Evolutionary conservation across 2,888 invertebrate species (phyloP).

Genomic region (Cybosia mesomella): DNA sequence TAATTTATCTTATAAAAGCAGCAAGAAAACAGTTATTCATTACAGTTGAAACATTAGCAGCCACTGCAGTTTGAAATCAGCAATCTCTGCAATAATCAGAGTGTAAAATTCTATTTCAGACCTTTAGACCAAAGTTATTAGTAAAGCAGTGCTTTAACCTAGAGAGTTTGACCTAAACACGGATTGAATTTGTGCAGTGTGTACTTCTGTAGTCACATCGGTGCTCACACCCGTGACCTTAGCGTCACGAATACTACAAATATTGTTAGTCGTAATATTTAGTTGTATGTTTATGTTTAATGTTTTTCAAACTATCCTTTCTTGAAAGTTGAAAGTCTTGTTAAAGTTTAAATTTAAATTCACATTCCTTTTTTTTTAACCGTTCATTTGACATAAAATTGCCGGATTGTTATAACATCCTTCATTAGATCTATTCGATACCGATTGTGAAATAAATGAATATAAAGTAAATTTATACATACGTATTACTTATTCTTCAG

Average conservation of each 20-base stretch:
- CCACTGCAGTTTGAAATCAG: slow-evolving; percentile 24
- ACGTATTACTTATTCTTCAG: too few species aligned
- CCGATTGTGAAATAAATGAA: too few species aligned
- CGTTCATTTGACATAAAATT: too few species aligned
- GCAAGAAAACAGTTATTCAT: slow-evolving; percentile 11
- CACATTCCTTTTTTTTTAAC: too few species aligned
- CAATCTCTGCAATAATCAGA: slow-evolving; percentile 33
- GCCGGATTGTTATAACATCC: too few species aligned
- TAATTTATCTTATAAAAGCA: neutral
- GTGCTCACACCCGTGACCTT: slow-evolving; percentile 72
- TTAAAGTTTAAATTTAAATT: neutral
- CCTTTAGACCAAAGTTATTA: slow-evolving; percentile 42
- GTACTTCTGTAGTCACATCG: slow-evolving; percentile 61
- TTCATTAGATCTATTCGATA: too few species aligned
- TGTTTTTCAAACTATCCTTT: too few species aligned
- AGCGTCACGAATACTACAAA: slow-evolving; percentile 73
- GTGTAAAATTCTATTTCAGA: slow-evolving; percentile 33
- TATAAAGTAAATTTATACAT: too few species aligned
- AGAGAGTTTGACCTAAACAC: slow-evolving; percentile 78
- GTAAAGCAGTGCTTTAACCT: slow-evolving; percentile 64
- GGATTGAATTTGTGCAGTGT: slow-evolving; percentile 68
- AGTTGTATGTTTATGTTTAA: slow-evolving; percentile 55
- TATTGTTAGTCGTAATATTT: slow-evolving; percentile 69
- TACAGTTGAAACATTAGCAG: slow-evolving; percentile 7
- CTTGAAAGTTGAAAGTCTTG: neutral